Percentiles rank a stretch among this genome's conserved stretches.
These are phyloP conservation scores for Sceloporus tristichus DNA, from an alignment of 2,113 vertebrate species.

Conservation along the genomic window DNA sequence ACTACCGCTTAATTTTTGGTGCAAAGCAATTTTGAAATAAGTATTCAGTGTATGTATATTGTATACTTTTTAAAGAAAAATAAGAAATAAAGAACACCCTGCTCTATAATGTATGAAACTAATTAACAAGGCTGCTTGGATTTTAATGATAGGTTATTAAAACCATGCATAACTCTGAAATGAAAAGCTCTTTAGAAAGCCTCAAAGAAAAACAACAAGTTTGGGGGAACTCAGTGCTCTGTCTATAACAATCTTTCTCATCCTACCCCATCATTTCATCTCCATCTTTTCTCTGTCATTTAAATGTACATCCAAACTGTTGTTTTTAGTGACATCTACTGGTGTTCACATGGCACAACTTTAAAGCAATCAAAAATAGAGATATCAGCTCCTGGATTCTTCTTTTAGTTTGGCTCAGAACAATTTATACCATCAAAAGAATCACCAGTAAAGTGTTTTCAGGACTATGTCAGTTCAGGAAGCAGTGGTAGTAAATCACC, in stretches of 20 bases:
- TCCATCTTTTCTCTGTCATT: neutral
- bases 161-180: neutral
- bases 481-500: neutral
- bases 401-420: neutral
- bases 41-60: neutral
- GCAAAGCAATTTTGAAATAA: slow-evolving; percentile 36
- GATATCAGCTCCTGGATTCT: no score
- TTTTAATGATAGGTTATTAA: slow-evolving; percentile 29
- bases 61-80: neutral
- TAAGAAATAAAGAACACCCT: neutral
- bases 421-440: neutral
- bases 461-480: neutral
- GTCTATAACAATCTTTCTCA: neutral
- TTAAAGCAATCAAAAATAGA: neutral
- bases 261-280: neutral
- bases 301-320: neutral
- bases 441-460: neutral
- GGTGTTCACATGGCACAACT: neutral
- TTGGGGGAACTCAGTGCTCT: slow-evolving; percentile 9
- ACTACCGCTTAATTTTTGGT: slow-evolving; percentile 12
- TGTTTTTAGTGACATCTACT: slow-evolving; percentile 8
- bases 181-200: neutral
- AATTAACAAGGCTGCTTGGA: slow-evolving; percentile 12
- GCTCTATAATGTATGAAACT: slow-evolving; percentile 16
- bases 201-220: neutral